These are phyloP conservation scores for Halichondria panicea DNA, from an alignment of 37 sponge, comb jelly and placozoan species.

Conservation along the genomic window DNA sequence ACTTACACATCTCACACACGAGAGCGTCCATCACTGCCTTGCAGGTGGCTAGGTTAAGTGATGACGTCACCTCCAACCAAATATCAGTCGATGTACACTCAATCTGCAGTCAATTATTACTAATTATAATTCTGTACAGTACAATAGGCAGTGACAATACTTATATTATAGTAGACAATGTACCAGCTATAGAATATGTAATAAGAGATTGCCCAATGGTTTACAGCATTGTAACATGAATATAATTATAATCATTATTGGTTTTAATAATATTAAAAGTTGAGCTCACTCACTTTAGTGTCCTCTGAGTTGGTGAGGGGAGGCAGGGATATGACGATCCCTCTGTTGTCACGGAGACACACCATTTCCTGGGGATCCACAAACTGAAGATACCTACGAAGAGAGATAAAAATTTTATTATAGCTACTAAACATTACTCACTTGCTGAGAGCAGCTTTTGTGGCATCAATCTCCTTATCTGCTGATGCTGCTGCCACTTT, in stretches of 20 bases:
- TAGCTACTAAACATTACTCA: slow-evolving; percentile 6
- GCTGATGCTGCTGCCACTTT: neutral
- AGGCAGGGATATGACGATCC: slow-evolving; percentile 81
- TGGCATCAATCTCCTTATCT: slow-evolving; percentile 32
- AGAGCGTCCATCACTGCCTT: slow-evolving; percentile 71
- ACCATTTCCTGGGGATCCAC: slow-evolving; percentile 61
- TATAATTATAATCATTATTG: too few species aligned
- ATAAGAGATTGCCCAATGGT: too few species aligned
- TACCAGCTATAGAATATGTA: too few species aligned
- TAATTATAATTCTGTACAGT: too few species aligned
- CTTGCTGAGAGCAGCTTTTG: slow-evolving; percentile 75
- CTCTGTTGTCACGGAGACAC: slow-evolving; percentile 53
- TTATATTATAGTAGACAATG: too few species aligned
- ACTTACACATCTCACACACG: slow-evolving; percentile 60
- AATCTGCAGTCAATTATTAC: slow-evolving; percentile 32
- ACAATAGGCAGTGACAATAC: too few species aligned
- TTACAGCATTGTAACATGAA: too few species aligned
- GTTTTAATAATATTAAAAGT: neutral
- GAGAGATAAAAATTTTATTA: neutral
- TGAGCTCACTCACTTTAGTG: slow-evolving; percentile 53
- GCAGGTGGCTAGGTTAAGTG: slow-evolving; percentile 56
- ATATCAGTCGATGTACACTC: slow-evolving; percentile 42
- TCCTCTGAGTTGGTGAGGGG: slow-evolving; percentile 85
- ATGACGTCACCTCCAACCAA: slow-evolving; percentile 87
- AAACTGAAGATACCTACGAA: slow-evolving; percentile 62